Percentiles rank a stretch among this genome's conserved stretches.
Evolutionary conservation across 2,888 invertebrate species (phyloP).

Genomic region (Zonitis immaculata): DNA sequence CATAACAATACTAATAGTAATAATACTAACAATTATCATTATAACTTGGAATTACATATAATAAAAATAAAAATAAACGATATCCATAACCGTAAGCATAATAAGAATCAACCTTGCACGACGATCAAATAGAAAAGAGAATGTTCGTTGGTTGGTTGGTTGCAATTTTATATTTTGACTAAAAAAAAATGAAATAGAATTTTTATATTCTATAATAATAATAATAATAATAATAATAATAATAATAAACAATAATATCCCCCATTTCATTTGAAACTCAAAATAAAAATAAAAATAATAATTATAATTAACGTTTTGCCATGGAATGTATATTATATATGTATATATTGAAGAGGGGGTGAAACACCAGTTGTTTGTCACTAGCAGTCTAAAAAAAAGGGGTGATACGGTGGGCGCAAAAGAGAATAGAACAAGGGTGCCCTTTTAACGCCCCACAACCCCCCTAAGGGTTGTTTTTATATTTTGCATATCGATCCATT

Average conservation of each 20-base stretch:
- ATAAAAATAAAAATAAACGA: constrained; percentile 47
- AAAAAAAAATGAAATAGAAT: constrained; percentile 12
- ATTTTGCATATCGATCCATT: constrained; percentile 44
- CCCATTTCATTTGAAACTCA: too few species aligned
- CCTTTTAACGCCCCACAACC: constrained; percentile 23
- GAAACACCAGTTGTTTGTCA: constrained; percentile 45
- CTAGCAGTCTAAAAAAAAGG: constrained; percentile 29
- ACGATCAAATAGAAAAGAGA: constrained; percentile 5
- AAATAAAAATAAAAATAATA: too few species aligned
- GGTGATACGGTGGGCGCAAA: constrained; percentile 7
- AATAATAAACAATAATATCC: too few species aligned
- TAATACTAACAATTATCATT: constrained; percentile 44
- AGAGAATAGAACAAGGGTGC: constrained; percentile 16
- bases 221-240: neutral
- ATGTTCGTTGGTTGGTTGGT: constrained; percentile 1
- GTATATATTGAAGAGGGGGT: too few species aligned
- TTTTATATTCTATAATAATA: constrained; percentile 9
- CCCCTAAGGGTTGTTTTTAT: constrained; percentile 41
- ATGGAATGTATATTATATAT: too few species aligned
- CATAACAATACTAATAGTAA: constrained; percentile 23
- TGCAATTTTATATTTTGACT: constrained; percentile 15
- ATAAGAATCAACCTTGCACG: constrained; percentile 40
- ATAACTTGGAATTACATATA: constrained; percentile 46
- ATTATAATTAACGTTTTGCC: constrained; percentile 29
- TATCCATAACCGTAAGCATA: constrained; percentile 44